Evolutionary conservation across 2,888 invertebrate species (phyloP), one percentile per base, ranked within the genome.

Genomic region (Agrochola macilenta): DNA sequence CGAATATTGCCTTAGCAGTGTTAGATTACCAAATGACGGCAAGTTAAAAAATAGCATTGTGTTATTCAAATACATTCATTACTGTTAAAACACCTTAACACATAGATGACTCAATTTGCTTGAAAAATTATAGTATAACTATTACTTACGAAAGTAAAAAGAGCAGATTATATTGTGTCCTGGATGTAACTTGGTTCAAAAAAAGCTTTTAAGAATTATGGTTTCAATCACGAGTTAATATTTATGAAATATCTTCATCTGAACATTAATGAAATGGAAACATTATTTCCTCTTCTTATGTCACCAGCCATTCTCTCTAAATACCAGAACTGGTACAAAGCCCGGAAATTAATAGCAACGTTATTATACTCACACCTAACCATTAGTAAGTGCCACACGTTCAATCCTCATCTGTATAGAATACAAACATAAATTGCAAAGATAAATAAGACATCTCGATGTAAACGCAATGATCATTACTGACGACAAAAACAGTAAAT

Each of bases 361-460:
- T 76, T 85, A 85, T 84, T 76, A 84, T 71, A 79, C 78, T 82
- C 71, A 81, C 79, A 83, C 81, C 79, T 78, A 85, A 69, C 68
- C 79, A 79, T 88, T 72, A 83, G 82, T 76, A 82, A 76, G 73
- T 70, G 52, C 65, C 63, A 85, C 85, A 85, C 83, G 81, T 81
- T 60, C 78, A 70, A 23, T 64, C 58, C 39, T 78, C 88, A 87
- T 83, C 80, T 79, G 75, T 84, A 83, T 84, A 85, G 76, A 89
- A 89, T 86, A 89, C 79, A 76, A 81, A 86, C 82, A 87, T 87
- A 87, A 87, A 88, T 89, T 86, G 79, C 83, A 84, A 87, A 89
- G 81, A 89, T 89, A 90, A 92, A 89, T 90, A 90, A 92, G 92
- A 91, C 90, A 90, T 89, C 84, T 86, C 89, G 88, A 91, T 92